phyloP scores from a whole-genome alignment of 2,888 invertebrate species.

The Abrostola tripartita region DNA sequence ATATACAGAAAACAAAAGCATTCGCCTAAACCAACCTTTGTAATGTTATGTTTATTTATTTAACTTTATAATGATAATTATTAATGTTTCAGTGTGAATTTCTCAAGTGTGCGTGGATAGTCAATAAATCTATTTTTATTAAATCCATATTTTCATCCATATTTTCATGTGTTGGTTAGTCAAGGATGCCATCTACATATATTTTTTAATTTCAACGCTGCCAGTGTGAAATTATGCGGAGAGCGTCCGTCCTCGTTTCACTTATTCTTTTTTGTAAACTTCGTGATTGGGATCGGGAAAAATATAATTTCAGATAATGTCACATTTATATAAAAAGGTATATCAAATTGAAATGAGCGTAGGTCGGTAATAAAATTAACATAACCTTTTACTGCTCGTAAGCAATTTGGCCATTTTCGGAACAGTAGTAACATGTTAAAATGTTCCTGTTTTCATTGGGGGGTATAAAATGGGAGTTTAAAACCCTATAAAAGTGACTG shows the following conservation, averaged over 20 bases:
- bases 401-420: conserved; percentile 67
- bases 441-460: conserved; percentile 65
- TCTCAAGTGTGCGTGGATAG: too few relatives aligned
- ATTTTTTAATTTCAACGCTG: conserved; percentile 26
- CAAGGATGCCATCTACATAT: too few relatives aligned
- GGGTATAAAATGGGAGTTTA: conserved; percentile 67
- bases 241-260: conserved; percentile 14
- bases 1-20: neutral
- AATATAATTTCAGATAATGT: conserved; percentile 43
- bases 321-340: conserved; percentile 30
- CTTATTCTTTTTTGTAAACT: conserved; percentile 15
- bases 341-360: conserved; percentile 49
- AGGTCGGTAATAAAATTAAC: conserved; percentile 67
- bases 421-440: conserved; percentile 62
- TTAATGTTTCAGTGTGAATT: too few relatives aligned
- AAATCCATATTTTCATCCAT: too few relatives aligned
- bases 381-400: conserved; percentile 64
- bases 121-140: too few relatives aligned
- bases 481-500: conserved; percentile 62
- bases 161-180: too few relatives aligned
- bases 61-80: too few relatives aligned
- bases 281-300: conserved; percentile 23
- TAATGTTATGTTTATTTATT: too few relatives aligned
- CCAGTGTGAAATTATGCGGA: conserved; percentile 24
- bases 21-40: too few relatives aligned